A percentile compares a stretch with the other conserved stretches of the same genome.
Conservation (phyloP, 1,140 invertebrate genomes). For the Ptiloglossa arizonensis region DNA sequence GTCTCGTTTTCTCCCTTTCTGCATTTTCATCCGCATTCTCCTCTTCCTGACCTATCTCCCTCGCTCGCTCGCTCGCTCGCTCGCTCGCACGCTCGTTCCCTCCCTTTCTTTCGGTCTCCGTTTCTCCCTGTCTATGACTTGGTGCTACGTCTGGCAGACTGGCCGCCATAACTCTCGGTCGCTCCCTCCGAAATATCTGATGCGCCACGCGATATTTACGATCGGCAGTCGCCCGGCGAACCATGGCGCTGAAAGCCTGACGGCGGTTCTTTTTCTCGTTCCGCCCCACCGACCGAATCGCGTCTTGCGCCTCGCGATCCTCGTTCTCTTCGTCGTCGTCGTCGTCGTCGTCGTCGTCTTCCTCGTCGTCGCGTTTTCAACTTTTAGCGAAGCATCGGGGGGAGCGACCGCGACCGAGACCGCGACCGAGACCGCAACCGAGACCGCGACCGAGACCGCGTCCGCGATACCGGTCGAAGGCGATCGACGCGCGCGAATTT, state of each 20-base stretch:
- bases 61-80: neutral
- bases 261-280: constrained; percentile 49
- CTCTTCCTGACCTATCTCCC: constrained; percentile 1
- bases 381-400: neutral
- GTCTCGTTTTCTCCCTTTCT: constrained; percentile 2
- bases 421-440: constrained; percentile 8
- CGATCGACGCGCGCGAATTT: neutral
- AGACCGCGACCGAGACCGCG: neutral
- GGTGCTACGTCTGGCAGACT: constrained; percentile 59
- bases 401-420: constrained; percentile 19
- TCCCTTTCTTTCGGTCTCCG: constrained; percentile 29
- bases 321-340: no score
- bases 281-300: neutral
- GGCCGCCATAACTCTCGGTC: constrained; percentile 69
- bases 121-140: constrained; percentile 55
- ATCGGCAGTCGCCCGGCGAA: constrained; percentile 63
- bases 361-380: neutral
- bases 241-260: constrained; percentile 63
- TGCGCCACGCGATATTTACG: constrained; percentile 70
- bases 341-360: no score
- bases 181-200: constrained; percentile 70
- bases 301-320: constrained; percentile 1
- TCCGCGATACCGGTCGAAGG: neutral
- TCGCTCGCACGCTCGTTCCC: neutral
- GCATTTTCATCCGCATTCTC: constrained; percentile 13